phyloP scores from a whole-genome alignment of 1,140 invertebrate species.

The Phenacoccus solenopsis region DNA sequence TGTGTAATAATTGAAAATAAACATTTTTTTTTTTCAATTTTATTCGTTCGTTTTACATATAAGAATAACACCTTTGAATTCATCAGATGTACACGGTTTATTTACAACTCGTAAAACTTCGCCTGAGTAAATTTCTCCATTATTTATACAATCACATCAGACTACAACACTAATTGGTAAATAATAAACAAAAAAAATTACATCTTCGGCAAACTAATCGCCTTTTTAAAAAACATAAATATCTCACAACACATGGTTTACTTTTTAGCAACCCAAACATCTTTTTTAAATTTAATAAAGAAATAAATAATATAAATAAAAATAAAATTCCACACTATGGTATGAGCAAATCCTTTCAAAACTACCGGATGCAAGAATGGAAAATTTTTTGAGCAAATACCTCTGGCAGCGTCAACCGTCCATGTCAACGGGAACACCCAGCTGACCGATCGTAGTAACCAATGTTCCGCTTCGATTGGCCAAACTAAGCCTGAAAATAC shows the following conservation, averaged over 20 bases:
- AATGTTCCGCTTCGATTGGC: conserved; percentile 25
- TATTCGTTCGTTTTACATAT: too few relatives aligned
- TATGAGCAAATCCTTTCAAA: conserved; percentile 40
- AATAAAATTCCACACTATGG: conserved; percentile 39
- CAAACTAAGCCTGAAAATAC: conserved; percentile 24
- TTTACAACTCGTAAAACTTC: neutral
- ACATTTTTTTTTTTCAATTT: too few relatives aligned
- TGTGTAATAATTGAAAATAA: too few relatives aligned
- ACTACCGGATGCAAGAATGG: conserved; percentile 36
- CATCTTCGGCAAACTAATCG: neutral
- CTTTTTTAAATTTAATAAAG: conserved; percentile 20
- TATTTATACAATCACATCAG: neutral
- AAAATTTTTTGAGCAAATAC: conserved; percentile 26
- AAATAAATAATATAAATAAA: conserved; percentile 31
- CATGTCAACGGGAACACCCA: conserved; percentile 24
- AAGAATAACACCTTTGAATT: too few relatives aligned
- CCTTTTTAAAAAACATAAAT: neutral
- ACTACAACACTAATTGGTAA: neutral
- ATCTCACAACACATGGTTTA: neutral
- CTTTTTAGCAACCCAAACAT: conserved; percentile 19
- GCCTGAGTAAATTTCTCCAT: too few relatives aligned
- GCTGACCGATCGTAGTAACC: conserved; percentile 19
- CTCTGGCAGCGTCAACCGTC: conserved; percentile 23
- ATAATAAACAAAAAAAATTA: neutral
- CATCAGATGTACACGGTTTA: neutral